Evolutionary conservation across 2,888 invertebrate genomes (phyloP).

Genomic region (Matsumyia berberina): DNA sequence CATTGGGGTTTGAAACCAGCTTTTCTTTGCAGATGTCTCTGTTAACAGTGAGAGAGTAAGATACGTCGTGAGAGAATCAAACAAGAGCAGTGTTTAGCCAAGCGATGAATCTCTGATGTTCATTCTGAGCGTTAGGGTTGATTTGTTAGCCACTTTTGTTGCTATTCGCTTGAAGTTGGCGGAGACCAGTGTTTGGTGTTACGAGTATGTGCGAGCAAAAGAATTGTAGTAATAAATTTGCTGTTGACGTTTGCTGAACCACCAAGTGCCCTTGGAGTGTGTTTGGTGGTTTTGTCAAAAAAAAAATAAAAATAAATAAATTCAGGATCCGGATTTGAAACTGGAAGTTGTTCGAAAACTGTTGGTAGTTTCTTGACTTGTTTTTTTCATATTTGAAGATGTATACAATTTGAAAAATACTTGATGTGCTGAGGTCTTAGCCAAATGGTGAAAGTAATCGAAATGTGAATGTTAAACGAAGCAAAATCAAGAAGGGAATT

Average conservation of each 20-base stretch:
- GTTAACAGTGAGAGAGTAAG: slow-evolving; percentile 39
- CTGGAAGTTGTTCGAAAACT: background rate
- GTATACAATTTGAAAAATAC: too few relatives aligned
- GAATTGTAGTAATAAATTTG: slow-evolving; percentile 2
- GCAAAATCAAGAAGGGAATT: too few relatives aligned
- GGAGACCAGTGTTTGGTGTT: background rate
- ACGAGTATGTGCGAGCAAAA: background rate
- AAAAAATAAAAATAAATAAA: background rate
- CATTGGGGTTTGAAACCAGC: slow-evolving; percentile 43
- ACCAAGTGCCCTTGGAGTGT: slow-evolving; percentile 1
- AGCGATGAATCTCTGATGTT: slow-evolving; percentile 47
- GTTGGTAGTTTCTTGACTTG: background rate
- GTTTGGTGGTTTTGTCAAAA: background rate
- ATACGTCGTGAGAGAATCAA: slow-evolving; percentile 36
- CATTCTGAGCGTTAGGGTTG: slow-evolving; percentile 51
- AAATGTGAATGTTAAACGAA: too few relatives aligned
- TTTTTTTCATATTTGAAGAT: background rate
- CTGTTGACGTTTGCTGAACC: slow-evolving; percentile 12
- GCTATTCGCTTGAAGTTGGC: background rate
- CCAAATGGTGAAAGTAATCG: too few relatives aligned
- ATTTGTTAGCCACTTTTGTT: background rate
- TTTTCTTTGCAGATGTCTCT: slow-evolving; percentile 37
- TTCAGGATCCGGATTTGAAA: slow-evolving; percentile 19
- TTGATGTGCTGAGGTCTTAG: too few relatives aligned
- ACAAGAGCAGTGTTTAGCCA: slow-evolving; percentile 9